Evolutionary conservation across 2,113 vertebrate species (phyloP).

Genomic region (Nerophis ophidion): DNA sequence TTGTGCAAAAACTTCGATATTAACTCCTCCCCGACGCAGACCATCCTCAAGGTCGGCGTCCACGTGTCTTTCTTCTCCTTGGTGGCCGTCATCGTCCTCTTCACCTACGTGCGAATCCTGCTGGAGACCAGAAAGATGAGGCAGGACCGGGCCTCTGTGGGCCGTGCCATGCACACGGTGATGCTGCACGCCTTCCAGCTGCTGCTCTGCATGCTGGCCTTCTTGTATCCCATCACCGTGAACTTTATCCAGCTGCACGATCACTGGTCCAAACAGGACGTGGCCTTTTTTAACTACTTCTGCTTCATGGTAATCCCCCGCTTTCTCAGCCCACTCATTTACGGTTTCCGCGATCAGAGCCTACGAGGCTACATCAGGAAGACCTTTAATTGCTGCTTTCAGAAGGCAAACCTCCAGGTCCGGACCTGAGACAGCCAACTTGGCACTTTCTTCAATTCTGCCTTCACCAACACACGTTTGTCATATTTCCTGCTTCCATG

Average conservation of each 20-base stretch:
- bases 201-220: constrained; percentile 63
- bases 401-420: neutral
- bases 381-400: constrained; percentile 30
- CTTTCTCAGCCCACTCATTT: constrained; percentile 71
- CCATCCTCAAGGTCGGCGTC: constrained; percentile 38
- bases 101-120: constrained; percentile 69
- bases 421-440: neutral
- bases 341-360: constrained; percentile 64
- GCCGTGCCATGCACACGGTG: constrained; percentile 67
- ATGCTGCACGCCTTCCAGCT: constrained; percentile 70
- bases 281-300: constrained; percentile 61
- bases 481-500: too few species aligned
- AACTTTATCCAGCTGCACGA: constrained; percentile 8
- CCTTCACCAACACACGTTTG: too few species aligned
- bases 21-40: constrained; percentile 50
- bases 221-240: constrained; percentile 58
- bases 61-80: constrained; percentile 58
- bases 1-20: constrained; percentile 17
- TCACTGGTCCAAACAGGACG: constrained; percentile 17
- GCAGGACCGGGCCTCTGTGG: constrained; percentile 55
- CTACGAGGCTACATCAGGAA: constrained; percentile 48
- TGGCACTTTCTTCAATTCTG: too few species aligned
- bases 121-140: constrained; percentile 62
- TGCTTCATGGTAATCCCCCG: constrained; percentile 65
- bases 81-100: constrained; percentile 61